Conservation (phyloP, 2,888 invertebrate species). For the Trisateles emortualis region DNA sequence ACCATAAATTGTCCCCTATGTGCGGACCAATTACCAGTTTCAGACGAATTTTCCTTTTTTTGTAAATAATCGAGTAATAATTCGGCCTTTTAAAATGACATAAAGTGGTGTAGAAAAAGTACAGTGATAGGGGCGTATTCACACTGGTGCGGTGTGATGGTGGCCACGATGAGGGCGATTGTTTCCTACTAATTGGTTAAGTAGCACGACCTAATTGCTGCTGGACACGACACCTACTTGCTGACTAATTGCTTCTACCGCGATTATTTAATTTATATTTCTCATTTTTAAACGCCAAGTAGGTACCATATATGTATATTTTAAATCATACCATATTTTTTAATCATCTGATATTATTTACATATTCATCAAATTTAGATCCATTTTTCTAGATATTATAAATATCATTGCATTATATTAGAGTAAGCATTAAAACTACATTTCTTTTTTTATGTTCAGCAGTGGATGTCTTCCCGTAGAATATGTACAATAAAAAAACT, state of each 20-base stretch:
- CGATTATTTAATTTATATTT: conserved; percentile 41
- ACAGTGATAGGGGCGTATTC: conserved; percentile 85
- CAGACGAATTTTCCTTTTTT: conserved; percentile 71
- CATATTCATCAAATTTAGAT: too few relatives aligned
- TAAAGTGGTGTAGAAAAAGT: conserved; percentile 80
- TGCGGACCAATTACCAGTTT: conserved; percentile 61
- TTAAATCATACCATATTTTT: too few relatives aligned
- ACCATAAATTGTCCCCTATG: conserved; percentile 84
- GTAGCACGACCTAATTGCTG: conserved; percentile 79
- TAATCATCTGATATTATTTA: too few relatives aligned
- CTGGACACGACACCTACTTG: conserved; percentile 71
- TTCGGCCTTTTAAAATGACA: conserved; percentile 81
- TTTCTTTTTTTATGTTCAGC: too few relatives aligned
- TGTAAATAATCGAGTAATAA: conserved; percentile 78
- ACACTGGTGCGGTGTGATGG: conserved; percentile 53
- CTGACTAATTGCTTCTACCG: conserved; percentile 41
- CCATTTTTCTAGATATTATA: too few relatives aligned
- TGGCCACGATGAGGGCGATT: conserved; percentile 80
- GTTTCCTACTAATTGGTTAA: conserved; percentile 84
- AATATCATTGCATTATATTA: too few relatives aligned
- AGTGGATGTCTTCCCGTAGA: too few relatives aligned
- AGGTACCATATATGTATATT: too few relatives aligned
- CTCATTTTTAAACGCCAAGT: conserved; percentile 19
- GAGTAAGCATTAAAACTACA: too few relatives aligned
- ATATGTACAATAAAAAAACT: too few relatives aligned